Percentiles rank a stretch among this genome's conserved stretches.
These are phyloP conservation scores for Intoshia linei DNA, from an alignment of 1,140 invertebrate species.

Conservation along the genomic window DNA sequence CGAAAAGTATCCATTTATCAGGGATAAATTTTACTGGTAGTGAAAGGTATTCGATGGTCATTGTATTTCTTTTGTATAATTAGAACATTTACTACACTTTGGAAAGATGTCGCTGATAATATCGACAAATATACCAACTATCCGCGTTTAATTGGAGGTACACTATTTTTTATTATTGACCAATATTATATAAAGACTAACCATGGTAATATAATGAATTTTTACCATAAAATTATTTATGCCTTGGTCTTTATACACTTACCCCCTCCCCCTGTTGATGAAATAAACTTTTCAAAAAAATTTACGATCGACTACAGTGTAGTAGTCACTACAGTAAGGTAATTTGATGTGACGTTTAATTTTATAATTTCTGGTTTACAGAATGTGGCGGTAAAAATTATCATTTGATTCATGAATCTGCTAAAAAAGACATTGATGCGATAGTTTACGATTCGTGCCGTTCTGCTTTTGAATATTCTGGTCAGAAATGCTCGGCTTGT, in stretches of 20 bases:
- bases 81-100: constrained; percentile 61
- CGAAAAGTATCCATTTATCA: constrained; percentile 43
- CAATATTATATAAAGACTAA: no score
- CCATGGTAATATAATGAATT: no score
- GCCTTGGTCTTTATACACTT: no score
- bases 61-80: background rate
- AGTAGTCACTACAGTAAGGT: background rate
- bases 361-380: constrained; percentile 7
- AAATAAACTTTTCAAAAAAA: background rate
- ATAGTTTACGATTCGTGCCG: constrained; percentile 50
- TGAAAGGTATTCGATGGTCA: constrained; percentile 33
- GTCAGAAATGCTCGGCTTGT: constrained; percentile 93
- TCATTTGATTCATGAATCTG: constrained; percentile 69
- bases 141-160: constrained; percentile 45
- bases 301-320: background rate
- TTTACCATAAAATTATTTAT: no score
- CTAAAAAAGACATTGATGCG: constrained; percentile 38
- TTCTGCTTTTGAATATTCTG: constrained; percentile 64
- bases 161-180: constrained; percentile 18
- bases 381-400: constrained; percentile 98
- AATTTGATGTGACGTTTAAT: background rate
- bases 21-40: constrained; percentile 91
- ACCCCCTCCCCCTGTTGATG: no score
- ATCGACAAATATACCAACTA: constrained; percentile 52
- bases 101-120: constrained; percentile 63